Evolutionary conservation across 2,888 invertebrate genomes (phyloP).

Genomic region (Clitarchus hookeri): DNA sequence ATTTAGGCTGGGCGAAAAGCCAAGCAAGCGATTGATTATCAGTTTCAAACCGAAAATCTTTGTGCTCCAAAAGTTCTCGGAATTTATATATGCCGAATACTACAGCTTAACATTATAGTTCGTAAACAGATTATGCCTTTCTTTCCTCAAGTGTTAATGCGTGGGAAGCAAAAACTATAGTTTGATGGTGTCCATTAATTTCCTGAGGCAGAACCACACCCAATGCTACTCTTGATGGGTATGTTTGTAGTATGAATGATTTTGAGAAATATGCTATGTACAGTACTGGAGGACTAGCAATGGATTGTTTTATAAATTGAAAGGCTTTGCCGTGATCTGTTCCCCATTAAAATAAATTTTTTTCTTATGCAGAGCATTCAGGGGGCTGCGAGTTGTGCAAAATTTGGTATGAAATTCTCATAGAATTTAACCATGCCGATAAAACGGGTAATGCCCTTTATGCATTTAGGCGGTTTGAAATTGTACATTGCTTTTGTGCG

Average conservation of each 20-base stretch:
- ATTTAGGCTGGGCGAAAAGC: not conserved
- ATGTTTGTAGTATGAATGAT: not conserved
- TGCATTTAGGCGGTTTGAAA: not conserved
- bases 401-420: too few relatives aligned
- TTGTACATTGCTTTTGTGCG: not conserved
- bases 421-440: too few relatives aligned
- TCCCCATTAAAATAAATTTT: too few relatives aligned
- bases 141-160: not conserved
- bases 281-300: too few relatives aligned
- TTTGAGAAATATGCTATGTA: not conserved
- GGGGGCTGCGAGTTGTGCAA: too few relatives aligned
- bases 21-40: not conserved
- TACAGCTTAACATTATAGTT: not conserved
- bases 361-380: too few relatives aligned
- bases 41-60: not conserved
- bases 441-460: too few relatives aligned
- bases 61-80: not conserved
- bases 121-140: too few relatives aligned
- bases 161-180: not conserved
- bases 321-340: too few relatives aligned
- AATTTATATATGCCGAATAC: not conserved
- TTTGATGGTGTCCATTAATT: not conserved
- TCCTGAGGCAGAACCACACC: not conserved
- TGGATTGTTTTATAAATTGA: too few relatives aligned
- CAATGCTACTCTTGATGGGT: not conserved